These are phyloP conservation scores for Sebastes fasciatus DNA, from an alignment of 2,113 vertebrate genomes.

Conservation along the genomic window DNA sequence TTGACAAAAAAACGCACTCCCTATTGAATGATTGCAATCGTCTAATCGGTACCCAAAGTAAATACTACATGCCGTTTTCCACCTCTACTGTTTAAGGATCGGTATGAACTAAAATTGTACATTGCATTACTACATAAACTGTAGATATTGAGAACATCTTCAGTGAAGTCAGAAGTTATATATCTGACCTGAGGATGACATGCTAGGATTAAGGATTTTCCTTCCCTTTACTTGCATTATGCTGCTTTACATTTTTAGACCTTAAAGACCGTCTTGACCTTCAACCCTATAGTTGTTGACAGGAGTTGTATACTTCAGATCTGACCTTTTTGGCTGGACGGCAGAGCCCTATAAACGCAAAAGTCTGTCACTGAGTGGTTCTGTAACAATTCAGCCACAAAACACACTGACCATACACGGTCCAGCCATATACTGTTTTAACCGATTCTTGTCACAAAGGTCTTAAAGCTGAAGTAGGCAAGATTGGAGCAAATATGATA, in stretches of 20 bases:
- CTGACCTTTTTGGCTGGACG: too few relatives aligned
- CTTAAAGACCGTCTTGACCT: neutral
- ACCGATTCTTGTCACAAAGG: too few relatives aligned
- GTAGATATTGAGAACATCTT: neutral
- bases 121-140: neutral
- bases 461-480: too few relatives aligned
- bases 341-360: too few relatives aligned
- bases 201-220: slow-evolving; percentile 33
- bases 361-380: too few relatives aligned
- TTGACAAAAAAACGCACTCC: too few relatives aligned
- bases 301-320: neutral
- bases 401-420: too few relatives aligned
- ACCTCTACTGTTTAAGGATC: neutral
- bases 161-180: slow-evolving; percentile 28
- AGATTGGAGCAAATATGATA: too few relatives aligned
- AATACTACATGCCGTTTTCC: neutral
- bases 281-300: neutral
- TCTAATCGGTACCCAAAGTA: neutral
- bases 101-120: neutral
- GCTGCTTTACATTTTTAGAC: slow-evolving; percentile 19
- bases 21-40: too few relatives aligned
- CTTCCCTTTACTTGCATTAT: slow-evolving; percentile 12
- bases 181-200: slow-evolving; percentile 34
- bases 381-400: too few relatives aligned
- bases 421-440: too few relatives aligned